Evolutionary conservation across 2,797 vertebrate species (phyloP).

Genomic region (Oophaga sylvatica): DNA sequence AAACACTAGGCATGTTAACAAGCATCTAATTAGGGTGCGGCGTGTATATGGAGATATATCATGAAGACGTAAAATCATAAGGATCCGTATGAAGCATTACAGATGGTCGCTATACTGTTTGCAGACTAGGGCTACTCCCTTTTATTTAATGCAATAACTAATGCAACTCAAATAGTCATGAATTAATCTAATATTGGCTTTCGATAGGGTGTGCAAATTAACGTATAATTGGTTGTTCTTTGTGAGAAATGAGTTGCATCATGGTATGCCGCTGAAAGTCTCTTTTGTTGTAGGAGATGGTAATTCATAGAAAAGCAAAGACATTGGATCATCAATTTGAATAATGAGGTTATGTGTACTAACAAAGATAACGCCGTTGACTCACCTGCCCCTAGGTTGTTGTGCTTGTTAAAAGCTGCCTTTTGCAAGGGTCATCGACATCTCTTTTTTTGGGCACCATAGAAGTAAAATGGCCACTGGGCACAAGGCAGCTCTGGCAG

Average conservation of each 20-base stretch:
- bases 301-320: neutral
- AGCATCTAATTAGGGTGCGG: conserved; percentile 40
- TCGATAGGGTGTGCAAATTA: too few species aligned
- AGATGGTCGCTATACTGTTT: neutral
- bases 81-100: neutral
- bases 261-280: too few species aligned
- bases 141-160: neutral
- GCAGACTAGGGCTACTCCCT: neutral
- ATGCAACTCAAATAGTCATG: neutral
- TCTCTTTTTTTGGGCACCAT: neutral
- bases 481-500: conserved; percentile 6
- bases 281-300: neutral
- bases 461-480: conserved; percentile 36
- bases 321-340: neutral
- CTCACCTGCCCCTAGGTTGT: conserved; percentile 11
- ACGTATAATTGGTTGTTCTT: neutral
- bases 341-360: neutral
- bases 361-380: neutral
- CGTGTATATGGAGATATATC: neutral
- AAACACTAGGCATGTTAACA: conserved; percentile 20
- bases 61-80: neutral
- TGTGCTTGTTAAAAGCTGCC: conserved; percentile 17
- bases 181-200: neutral
- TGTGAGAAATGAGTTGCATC: neutral
- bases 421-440: conserved; percentile 3